A percentile compares a stretch with the other conserved stretches of the same genome.
phyloP scores from a whole-genome alignment of 1,140 invertebrate genomes.

The Lamellibrachia luymesi region DNA sequence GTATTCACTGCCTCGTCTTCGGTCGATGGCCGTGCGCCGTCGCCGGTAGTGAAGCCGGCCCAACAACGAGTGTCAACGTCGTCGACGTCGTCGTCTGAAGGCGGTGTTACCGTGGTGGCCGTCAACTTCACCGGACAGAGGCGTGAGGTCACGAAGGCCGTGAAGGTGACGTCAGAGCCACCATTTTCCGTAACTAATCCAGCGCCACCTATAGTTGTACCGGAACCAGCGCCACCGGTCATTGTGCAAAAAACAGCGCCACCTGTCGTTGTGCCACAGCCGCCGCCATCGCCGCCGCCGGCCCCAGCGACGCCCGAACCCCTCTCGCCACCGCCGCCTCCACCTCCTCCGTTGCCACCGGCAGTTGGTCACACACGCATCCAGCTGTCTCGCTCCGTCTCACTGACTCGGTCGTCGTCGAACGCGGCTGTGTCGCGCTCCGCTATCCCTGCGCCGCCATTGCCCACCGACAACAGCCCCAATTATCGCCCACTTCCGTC shows the following conservation, averaged over 20 bases:
- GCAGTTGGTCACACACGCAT: not conserved
- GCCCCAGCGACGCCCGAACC: not conserved
- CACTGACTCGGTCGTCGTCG: not conserved
- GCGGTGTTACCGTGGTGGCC: not conserved
- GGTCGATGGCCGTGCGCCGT: not conserved
- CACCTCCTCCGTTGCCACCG: not conserved
- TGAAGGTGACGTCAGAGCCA: not conserved
- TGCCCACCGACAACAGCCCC: not conserved
- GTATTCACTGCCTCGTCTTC: not conserved
- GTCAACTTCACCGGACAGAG: not conserved
- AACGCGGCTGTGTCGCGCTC: not conserved
- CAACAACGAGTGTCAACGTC: not conserved
- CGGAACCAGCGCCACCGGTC: not conserved
- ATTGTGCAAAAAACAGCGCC: not conserved
- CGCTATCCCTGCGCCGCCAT: too few species aligned
- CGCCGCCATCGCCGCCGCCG: too few species aligned
- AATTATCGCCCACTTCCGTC: not conserved
- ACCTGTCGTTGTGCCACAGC: not conserved
- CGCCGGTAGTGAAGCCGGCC: not conserved
- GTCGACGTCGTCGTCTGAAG: not conserved
- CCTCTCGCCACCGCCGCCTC: not conserved
- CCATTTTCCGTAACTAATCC: not conserved
- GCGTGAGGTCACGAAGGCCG: not conserved
- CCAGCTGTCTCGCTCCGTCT: not conserved
- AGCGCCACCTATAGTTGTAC: not conserved